phyloP scores from a whole-genome alignment of 2,113 vertebrate genomes.

The Xiphias gladius region DNA sequence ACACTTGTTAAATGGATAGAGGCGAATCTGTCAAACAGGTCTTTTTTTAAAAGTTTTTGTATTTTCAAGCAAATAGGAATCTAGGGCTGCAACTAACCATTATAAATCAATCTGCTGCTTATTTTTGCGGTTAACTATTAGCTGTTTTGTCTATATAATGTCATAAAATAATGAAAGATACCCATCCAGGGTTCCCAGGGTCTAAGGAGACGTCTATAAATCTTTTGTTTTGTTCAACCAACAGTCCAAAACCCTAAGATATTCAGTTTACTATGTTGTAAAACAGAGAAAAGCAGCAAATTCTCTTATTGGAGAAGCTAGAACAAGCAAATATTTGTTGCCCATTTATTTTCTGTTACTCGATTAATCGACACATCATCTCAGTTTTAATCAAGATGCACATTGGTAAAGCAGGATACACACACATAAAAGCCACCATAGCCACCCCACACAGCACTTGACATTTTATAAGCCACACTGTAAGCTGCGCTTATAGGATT shows the following conservation, averaged over 20 bases:
- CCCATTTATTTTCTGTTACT: not conserved
- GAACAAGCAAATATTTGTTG: not conserved
- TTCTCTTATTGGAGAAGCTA: not conserved
- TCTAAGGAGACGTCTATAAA: not conserved
- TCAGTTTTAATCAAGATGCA: not conserved
- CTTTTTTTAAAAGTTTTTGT: slow-evolving; percentile 22
- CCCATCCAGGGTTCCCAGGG: not conserved
- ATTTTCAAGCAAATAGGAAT: not conserved
- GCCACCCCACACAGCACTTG: slow-evolving; percentile 28
- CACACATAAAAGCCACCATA: slow-evolving; percentile 12
- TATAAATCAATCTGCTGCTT: not conserved
- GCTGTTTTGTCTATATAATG: too few relatives aligned
- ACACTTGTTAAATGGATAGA: slow-evolving; percentile 2
- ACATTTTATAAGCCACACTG: slow-evolving; percentile 55
- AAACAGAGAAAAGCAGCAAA: not conserved
- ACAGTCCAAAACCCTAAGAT: not conserved
- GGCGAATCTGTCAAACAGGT: slow-evolving; percentile 4
- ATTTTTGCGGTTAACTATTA: too few relatives aligned
- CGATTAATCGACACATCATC: not conserved
- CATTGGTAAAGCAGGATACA: not conserved
- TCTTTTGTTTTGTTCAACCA: not conserved
- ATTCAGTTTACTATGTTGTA: not conserved
- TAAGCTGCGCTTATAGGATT: slow-evolving; percentile 58
- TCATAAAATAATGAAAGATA: not conserved
- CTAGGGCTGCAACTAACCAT: too few relatives aligned